A percentile compares a stretch with the other conserved stretches of the same genome.
Conservation (phyloP, 2,888 invertebrate genomes). For the Drosophila longiperda region DNA sequence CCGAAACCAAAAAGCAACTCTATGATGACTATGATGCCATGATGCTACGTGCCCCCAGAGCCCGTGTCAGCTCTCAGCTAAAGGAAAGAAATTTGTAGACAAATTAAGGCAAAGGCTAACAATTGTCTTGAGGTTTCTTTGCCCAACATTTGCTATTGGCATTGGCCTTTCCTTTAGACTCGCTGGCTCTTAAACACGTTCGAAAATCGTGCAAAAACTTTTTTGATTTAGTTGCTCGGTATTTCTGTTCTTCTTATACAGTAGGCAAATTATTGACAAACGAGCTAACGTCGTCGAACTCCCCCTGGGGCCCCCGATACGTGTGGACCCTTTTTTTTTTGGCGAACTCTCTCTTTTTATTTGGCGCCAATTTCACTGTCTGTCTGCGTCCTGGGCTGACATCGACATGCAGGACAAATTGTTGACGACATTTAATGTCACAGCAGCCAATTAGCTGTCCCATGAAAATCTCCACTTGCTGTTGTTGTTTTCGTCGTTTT, state of each 20-base stretch:
- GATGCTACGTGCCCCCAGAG: slow-evolving; percentile 54
- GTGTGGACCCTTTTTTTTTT: slow-evolving; percentile 34
- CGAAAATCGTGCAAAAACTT: slow-evolving; percentile 70
- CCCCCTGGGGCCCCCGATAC: slow-evolving; percentile 3
- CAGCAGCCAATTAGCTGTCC: slow-evolving; percentile 82
- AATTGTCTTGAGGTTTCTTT: slow-evolving; percentile 50
- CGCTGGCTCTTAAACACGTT: slow-evolving; percentile 63
- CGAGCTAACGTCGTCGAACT: slow-evolving; percentile 35
- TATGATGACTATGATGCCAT: slow-evolving; percentile 3
- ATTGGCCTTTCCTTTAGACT: slow-evolving; percentile 49
- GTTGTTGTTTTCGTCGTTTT: slow-evolving; percentile 30
- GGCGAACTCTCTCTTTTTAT: slow-evolving; percentile 66
- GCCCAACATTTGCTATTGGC: slow-evolving; percentile 28
- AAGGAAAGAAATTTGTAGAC: slow-evolving; percentile 74
- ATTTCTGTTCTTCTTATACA: slow-evolving; percentile 23
- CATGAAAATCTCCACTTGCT: slow-evolving; percentile 75
- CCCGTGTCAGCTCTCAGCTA: slow-evolving; percentile 33
- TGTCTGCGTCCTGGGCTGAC: slow-evolving; percentile 59
- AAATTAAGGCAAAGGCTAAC: slow-evolving; percentile 75
- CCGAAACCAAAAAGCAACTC: slow-evolving; percentile 47
- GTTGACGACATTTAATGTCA: slow-evolving; percentile 81
- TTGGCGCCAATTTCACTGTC: slow-evolving; percentile 77
- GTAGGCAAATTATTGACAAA: slow-evolving; percentile 77
- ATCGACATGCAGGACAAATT: slow-evolving; percentile 81
- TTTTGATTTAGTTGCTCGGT: slow-evolving; percentile 77